Conservation (phyloP, 2,797 vertebrate species). For the Zonotrichia albicollis region DNA sequence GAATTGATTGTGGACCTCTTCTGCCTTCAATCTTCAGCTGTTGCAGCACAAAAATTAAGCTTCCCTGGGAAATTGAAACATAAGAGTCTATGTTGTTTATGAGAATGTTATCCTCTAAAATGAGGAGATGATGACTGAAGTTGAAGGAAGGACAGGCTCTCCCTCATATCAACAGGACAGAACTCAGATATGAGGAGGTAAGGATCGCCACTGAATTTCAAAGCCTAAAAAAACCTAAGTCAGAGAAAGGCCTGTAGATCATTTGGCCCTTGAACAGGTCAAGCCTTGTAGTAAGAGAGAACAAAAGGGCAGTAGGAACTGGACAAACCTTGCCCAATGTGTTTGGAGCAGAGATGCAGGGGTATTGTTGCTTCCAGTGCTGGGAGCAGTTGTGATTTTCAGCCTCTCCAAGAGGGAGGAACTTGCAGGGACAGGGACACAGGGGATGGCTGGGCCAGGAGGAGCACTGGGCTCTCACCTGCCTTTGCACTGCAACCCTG, state of each 20-base stretch:
- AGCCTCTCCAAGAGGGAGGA: background rate
- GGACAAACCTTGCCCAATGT: background rate
- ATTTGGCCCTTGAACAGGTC: background rate
- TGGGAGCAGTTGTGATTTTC: background rate
- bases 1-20: background rate
- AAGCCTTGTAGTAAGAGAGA: background rate
- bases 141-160: background rate
- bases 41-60: background rate
- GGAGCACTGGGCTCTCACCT: fast-evolving
- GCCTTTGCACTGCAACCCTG: background rate
- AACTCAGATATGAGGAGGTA: background rate
- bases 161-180: background rate
- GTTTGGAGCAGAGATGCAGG: background rate
- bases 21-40: background rate
- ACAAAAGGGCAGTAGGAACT: background rate
- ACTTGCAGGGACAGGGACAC: background rate
- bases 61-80: background rate
- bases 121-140: background rate
- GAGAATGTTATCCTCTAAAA: background rate
- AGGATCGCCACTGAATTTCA: background rate
- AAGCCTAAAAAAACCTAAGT: background rate
- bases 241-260: background rate
- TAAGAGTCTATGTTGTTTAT: background rate
- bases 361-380: fast-evolving
- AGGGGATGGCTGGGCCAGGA: background rate